Evolutionary conservation across 2,797 vertebrate species (phyloP), one percentile per base, ranked within the genome.

Genomic region (Thalassophryne amazonica): DNA sequence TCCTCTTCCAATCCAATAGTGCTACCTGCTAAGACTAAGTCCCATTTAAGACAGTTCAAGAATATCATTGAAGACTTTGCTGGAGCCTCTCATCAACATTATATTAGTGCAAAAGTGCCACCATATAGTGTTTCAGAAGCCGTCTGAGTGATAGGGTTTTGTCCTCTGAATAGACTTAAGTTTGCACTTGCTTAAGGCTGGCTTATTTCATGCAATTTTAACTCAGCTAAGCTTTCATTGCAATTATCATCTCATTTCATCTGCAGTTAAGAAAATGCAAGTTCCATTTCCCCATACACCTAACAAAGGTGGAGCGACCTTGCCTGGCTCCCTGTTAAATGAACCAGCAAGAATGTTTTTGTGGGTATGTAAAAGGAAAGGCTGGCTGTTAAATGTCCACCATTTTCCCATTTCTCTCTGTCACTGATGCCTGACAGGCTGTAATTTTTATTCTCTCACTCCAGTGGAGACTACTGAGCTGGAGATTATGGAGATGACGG

Each of bases 371-470:
- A 58, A 69, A 55, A 80, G 78, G 50, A 76, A 88, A 55, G 71
- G 84, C 84, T 88, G 83, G 80, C 76, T 89, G 84, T 86, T 93
- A 93, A 91, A 93, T 93, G 89, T 87, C 88, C 60, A 48, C 89
- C 90, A 89, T 89, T 92, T 93, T 91, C 89, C 89, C 87, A 93
- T 93, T 92, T 92, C 88, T 91, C 67, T 86, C 73, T 87, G 87
- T 88, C 90, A 93, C 79, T 88, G 89, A 91, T 90, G 90, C 88
- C 88, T 93, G 88, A 91, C 91, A 92, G 88, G 89, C 87, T 91
- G 83, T 92, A 92, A 93, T 92, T 93, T 89, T 87, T 84, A 90
- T 91, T 94, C 93, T 93, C 67, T 84, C 91, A 92, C 86, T 89
- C 88, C 88, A 89, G 68, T 89, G 86, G 88, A 85, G 70, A 86